Evolutionary conservation across 2,113 vertebrate species (phyloP).

Genomic region (Heterotis niloticus): DNA sequence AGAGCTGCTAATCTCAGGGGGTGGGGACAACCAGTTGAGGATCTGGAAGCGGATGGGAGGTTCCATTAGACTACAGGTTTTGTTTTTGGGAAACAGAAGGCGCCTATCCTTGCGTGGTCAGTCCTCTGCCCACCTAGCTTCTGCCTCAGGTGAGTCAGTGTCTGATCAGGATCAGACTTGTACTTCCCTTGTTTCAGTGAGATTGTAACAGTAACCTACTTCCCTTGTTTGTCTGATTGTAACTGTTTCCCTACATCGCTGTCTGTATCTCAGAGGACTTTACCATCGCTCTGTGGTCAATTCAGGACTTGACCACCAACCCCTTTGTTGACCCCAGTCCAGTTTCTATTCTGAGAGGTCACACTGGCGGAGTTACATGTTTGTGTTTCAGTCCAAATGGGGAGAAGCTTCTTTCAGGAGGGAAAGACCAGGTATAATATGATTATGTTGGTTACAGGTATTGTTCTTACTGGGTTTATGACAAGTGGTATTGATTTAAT

Average conservation of each 20-base stretch:
- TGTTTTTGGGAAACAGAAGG: conserved; percentile 52
- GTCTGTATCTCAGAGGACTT: conserved; percentile 64
- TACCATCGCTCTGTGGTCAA: conserved; percentile 66
- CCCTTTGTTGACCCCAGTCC: conserved; percentile 19
- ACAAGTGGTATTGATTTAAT: background rate
- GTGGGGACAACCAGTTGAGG: conserved; percentile 61
- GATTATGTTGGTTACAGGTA: background rate
- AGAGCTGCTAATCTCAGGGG: conserved; percentile 58
- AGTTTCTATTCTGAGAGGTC: conserved; percentile 58
- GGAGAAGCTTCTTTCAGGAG: conserved; percentile 67
- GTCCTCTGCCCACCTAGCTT: conserved; percentile 65
- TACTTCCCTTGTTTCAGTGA: too few species aligned
- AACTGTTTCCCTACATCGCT: background rate
- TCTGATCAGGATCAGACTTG: too few species aligned
- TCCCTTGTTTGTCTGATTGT: too few species aligned
- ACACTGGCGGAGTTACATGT: conserved; percentile 71
- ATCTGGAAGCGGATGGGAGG: conserved; percentile 57
- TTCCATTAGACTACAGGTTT: conserved; percentile 35
- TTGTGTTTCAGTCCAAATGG: conserved; percentile 73
- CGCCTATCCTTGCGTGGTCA: conserved; percentile 63
- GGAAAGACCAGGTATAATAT: conserved; percentile 70
- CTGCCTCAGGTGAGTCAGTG: conserved; percentile 70
- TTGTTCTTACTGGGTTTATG: background rate
- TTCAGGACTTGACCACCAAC: conserved; percentile 45
- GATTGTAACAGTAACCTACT: too few species aligned